Percentiles rank a stretch among this genome's conserved stretches.
Conservation (phyloP, 64 coral and sea anemone genomes). For the Stylophora pistillata region DNA sequence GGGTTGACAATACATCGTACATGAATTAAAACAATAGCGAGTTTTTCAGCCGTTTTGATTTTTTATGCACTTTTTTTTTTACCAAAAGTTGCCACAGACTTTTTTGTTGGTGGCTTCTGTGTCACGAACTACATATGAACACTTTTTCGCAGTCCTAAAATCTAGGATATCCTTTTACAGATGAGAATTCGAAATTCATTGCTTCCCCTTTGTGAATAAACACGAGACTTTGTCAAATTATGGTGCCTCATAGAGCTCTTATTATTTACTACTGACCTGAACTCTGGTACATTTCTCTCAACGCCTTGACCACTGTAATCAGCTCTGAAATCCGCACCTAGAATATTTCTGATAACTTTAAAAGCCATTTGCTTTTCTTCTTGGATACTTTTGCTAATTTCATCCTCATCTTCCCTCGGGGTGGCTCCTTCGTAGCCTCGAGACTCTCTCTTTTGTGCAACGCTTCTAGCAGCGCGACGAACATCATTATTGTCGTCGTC, state of each 20-base stretch:
- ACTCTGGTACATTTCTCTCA: not conserved
- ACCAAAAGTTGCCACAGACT: no score
- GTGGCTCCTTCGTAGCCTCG: not conserved
- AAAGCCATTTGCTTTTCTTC: constrained; percentile 70
- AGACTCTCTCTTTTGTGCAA: not conserved
- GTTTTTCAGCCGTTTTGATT: not conserved
- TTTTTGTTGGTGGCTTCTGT: no score
- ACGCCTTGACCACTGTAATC: not conserved
- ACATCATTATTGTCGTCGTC: constrained; percentile 17
- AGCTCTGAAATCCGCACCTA: constrained; percentile 57
- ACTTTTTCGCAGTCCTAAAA: no score
- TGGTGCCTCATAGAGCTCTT: no score
- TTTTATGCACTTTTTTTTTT: no score
- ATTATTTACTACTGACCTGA: not conserved
- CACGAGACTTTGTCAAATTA: no score
- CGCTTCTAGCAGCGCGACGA: not conserved
- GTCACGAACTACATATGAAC: no score
- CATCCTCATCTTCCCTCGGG: constrained; percentile 37
- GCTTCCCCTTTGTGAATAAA: no score
- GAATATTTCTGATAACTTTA: constrained; percentile 72
- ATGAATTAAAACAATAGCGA: not conserved
- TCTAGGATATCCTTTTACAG: no score
- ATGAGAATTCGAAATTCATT: no score
- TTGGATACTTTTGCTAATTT: constrained; percentile 45
- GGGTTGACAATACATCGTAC: not conserved